These are phyloP conservation scores for Mesochorus sp. DNA, from an alignment of 2,888 invertebrate genomes.

Conservation along the genomic window DNA sequence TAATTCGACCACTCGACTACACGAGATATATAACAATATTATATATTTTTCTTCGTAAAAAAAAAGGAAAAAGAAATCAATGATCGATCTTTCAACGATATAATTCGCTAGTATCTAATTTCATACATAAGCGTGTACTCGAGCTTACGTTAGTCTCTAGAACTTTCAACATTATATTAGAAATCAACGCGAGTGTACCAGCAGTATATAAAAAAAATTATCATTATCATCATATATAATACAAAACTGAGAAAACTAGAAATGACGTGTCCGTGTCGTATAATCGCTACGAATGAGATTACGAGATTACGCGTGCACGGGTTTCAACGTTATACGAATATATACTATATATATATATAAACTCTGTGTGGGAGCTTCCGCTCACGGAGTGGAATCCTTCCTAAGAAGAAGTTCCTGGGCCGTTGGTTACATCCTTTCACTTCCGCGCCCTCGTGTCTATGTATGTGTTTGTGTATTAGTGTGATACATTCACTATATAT, in stretches of 20 bases:
- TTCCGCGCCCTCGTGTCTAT: conserved; percentile 30
- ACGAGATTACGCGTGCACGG: conserved; percentile 47
- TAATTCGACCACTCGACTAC: conserved; percentile 5
- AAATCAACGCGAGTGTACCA: background rate
- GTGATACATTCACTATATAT: conserved; percentile 19
- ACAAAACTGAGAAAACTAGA: conserved; percentile 10
- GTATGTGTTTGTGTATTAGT: too few relatives aligned
- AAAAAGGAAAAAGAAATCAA: too few relatives aligned
- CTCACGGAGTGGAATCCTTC: conserved; percentile 17
- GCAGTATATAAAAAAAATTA: background rate
- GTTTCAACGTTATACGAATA: conserved; percentile 37
- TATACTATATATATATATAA: conserved; percentile 33
- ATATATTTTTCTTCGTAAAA: too few relatives aligned
- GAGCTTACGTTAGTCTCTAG: too few relatives aligned
- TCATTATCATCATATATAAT: conserved; percentile 5
- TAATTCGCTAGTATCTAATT: too few relatives aligned
- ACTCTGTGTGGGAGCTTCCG: conserved; percentile 31
- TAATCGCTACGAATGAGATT: conserved; percentile 56
- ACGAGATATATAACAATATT: too few relatives aligned
- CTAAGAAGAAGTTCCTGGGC: conserved; percentile 42
- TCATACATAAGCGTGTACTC: too few relatives aligned
- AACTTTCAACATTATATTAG: too few relatives aligned
- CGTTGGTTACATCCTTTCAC: conserved; percentile 44
- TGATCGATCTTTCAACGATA: too few relatives aligned
- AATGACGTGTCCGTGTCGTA: conserved; percentile 20